Evolutionary conservation across 2,113 vertebrate species (phyloP), one percentile per base, ranked within the genome.

Genomic region (Fregata magnificens): DNA sequence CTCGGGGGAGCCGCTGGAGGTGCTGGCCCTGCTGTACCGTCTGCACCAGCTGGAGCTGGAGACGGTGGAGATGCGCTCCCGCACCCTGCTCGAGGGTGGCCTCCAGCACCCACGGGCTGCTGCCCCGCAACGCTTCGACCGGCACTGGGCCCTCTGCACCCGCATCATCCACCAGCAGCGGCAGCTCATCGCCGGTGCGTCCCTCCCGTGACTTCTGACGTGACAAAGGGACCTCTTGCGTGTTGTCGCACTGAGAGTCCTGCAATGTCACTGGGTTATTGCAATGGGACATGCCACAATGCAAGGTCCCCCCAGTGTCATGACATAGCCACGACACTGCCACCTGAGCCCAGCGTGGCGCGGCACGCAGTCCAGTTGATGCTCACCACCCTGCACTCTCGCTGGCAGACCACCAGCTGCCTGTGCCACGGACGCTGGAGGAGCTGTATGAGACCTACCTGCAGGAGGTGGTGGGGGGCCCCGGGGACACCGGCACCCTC

Each of bases 161-260:
- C 98, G 98, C 96, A 99, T 99, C 98, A 99, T 99, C 76, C 98
- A 98, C 96, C 99, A 98, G 95, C 99, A 99, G 97, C 95, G 98
- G 47, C 98, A 98, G 96, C 97, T 99, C 91, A 99, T 99, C 6
- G 62, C 98, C 2, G 99, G 99, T 99, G 98, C 11, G 40, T 36
- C 3, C n/a, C 49, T 38, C 58, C 59, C 2, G 7, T 14, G 31
- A 8, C 25, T 50, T 40, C 47, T n/a, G 31, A 34, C 16, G 1
- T 24, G 28, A 7, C 45, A 25, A 32, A 49, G 31, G 29, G 61
- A 6, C 18, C 59, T 65, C 24, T 26, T 4, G 7, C 6, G 12
- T 31, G 47, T 17, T 6, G 58, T 15, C 13, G 2, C 16, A 2
- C 45, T 5, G 29, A 21, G 22, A 29, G 24, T 44, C 61, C 59